Conservation (phyloP, 2,113 vertebrate species). For the Sebastes schlegelii region DNA sequence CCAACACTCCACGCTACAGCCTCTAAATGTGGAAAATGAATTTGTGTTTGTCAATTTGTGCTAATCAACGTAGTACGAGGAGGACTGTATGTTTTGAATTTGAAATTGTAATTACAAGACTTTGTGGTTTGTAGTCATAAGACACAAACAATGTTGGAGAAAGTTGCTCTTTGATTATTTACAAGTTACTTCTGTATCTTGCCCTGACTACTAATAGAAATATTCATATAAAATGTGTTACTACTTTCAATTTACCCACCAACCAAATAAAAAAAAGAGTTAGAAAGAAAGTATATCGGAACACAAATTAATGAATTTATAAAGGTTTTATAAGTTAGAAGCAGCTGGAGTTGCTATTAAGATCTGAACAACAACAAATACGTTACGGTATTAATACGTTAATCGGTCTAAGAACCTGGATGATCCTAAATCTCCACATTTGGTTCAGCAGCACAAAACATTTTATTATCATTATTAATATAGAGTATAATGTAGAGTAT, state of each 20-base stretch:
- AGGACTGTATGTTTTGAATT: constrained; percentile 43
- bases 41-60: constrained; percentile 23
- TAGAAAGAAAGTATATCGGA: not conserved
- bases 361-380: not conserved
- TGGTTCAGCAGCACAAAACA: no score
- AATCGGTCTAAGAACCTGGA: not conserved
- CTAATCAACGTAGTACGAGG: constrained; percentile 21
- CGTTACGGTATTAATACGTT: not conserved
- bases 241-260: not conserved
- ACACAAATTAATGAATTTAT: not conserved
- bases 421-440: no score
- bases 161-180: not conserved
- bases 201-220: not conserved
- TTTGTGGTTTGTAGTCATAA: not conserved
- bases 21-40: constrained; percentile 48
- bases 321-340: not conserved
- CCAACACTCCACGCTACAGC: constrained; percentile 58
- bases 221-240: not conserved
- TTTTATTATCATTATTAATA: not conserved
- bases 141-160: not conserved
- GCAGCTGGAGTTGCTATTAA: not conserved
- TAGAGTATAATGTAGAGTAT: not conserved
- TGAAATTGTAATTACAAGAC: constrained; percentile 7
- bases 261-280: not conserved
- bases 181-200: not conserved